Conservation (phyloP, 2,888 invertebrate species). For the Cephus rjabovi region DNA sequence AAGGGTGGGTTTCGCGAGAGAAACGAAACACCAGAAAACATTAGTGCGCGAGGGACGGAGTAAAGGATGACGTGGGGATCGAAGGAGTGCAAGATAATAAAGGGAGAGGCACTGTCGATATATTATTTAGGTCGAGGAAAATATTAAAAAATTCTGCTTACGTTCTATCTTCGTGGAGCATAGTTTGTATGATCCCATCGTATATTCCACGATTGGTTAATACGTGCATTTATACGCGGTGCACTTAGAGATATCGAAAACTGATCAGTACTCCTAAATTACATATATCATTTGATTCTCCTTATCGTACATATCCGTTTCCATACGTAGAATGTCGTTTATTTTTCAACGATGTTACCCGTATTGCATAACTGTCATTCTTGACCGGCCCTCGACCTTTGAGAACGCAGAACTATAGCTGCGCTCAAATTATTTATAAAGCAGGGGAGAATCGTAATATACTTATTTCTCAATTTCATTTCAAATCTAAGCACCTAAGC, state of each 20-base stretch:
- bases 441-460: background rate
- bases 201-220: background rate
- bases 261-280: background rate
- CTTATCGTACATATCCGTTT: background rate
- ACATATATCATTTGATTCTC: background rate
- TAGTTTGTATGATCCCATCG: background rate
- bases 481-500: background rate
- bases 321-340: too few relatives aligned
- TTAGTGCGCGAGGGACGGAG: background rate
- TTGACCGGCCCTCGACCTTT: background rate
- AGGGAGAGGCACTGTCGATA: background rate
- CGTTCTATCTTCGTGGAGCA: background rate
- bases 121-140: background rate
- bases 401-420: background rate
- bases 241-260: too few relatives aligned
- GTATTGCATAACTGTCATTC: too few relatives aligned
- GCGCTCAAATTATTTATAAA: background rate
- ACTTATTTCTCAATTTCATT: background rate
- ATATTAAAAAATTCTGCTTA: background rate
- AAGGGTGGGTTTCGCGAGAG: background rate
- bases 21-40: background rate
- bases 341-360: too few relatives aligned
- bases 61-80: background rate
- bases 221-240: background rate
- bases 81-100: background rate